phyloP scores from a whole-genome alignment of 2,113 vertebrate genomes.

The Bos indicus region DNA sequence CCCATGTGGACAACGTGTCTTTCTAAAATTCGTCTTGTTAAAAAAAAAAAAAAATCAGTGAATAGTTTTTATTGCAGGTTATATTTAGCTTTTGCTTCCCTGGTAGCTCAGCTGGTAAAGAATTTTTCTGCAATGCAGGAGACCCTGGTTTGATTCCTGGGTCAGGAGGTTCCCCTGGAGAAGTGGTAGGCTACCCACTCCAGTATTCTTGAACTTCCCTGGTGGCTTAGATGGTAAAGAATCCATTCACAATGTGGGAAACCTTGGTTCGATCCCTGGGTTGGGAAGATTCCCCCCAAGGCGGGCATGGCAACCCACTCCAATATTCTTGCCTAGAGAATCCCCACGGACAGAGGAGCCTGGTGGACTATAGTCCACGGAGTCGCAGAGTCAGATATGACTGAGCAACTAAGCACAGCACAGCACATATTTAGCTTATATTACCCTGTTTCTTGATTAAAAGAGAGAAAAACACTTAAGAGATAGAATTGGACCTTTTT shows the following conservation, averaged over 20 bases:
- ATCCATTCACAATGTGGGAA: background rate
- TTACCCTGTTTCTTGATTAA: background rate
- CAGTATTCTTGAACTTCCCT: background rate
- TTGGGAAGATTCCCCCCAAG: background rate
- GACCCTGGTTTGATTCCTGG: background rate
- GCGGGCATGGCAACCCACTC: background rate
- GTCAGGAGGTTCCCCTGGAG: background rate
- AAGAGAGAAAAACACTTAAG: background rate
- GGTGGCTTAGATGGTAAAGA: background rate
- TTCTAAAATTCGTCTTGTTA: background rate
- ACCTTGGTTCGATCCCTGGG: background rate
- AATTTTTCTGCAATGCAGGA: background rate
- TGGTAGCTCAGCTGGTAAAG: background rate
- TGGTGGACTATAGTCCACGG: background rate
- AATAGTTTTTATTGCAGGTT: constrained; percentile 4
- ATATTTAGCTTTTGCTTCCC: background rate
- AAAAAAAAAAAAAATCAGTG: background rate
- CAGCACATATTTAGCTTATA: background rate
- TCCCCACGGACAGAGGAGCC: background rate
- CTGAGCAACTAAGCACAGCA: background rate
- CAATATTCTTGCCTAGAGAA: background rate
- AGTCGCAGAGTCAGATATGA: background rate
- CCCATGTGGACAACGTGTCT: background rate
- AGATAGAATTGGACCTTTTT: background rate
- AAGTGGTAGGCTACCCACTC: background rate